Evolutionary conservation across 2,113 vertebrate species (phyloP).

Genomic region (Podiceps cristatus): DNA sequence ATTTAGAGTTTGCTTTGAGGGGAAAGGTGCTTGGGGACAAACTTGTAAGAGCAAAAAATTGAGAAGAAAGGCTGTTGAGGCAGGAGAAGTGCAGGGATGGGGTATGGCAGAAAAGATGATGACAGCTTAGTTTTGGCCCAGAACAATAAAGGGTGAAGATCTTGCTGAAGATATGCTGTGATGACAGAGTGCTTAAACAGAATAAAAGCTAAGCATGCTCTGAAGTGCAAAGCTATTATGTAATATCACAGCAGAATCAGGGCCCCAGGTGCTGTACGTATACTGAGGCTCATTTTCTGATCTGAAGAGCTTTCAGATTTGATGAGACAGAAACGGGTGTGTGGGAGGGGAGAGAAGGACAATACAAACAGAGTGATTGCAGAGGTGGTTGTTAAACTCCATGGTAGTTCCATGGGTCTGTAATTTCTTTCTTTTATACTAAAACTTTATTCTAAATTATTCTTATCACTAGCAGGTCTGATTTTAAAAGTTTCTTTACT

Average conservation of each 20-base stretch:
- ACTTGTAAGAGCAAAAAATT: neutral
- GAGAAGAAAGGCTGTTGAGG: slow-evolving; percentile 2
- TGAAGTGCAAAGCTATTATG: slow-evolving; percentile 51
- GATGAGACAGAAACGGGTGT: slow-evolving; percentile 21
- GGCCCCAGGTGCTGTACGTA: slow-evolving; percentile 36
- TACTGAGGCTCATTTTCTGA: slow-evolving; percentile 50
- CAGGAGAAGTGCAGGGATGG: neutral
- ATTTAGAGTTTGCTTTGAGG: slow-evolving; percentile 29
- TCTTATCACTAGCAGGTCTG: slow-evolving; percentile 13
- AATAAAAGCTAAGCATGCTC: slow-evolving; percentile 52
- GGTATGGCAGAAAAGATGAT: slow-evolving; percentile 28
- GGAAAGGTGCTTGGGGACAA: slow-evolving; percentile 22
- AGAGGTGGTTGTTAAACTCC: slow-evolving; percentile 40
- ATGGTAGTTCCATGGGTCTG: neutral
- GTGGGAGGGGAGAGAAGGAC: slow-evolving; percentile 46
- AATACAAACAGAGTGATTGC: slow-evolving; percentile 42
- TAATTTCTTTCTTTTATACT: slow-evolving; percentile 40
- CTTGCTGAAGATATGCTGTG: slow-evolving; percentile 10
- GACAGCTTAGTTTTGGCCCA: slow-evolving; percentile 55
- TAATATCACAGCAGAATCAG: slow-evolving; percentile 51
- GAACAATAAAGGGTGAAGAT: slow-evolving; percentile 46
- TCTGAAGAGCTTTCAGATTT: slow-evolving; percentile 55
- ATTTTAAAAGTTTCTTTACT: slow-evolving; percentile 42
- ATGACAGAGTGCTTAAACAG: slow-evolving; percentile 51
- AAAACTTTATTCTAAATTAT: slow-evolving; percentile 41